These are phyloP conservation scores for Pterocles gutturalis DNA, from an alignment of 2,113 vertebrate species.

Conservation along the genomic window DNA sequence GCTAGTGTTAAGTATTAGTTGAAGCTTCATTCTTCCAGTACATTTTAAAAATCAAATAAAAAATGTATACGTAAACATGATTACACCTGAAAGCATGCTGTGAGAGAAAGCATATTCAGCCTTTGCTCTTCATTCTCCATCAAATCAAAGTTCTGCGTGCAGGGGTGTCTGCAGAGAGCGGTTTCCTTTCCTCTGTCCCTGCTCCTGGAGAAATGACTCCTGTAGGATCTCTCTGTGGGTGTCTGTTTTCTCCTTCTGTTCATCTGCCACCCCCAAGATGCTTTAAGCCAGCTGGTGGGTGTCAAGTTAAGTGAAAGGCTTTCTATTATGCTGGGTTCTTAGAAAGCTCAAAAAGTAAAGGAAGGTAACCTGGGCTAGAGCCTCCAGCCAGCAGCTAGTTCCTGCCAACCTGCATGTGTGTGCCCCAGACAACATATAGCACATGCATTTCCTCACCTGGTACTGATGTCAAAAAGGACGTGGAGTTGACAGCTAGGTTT, in stretches of 20 bases:
- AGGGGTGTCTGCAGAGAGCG: not conserved
- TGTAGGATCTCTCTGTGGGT: not conserved
- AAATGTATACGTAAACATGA: not conserved
- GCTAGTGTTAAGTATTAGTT: not conserved
- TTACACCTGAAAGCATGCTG: not conserved
- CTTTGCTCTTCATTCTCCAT: not conserved
- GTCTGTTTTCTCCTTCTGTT: not conserved
- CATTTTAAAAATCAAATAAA: not conserved
- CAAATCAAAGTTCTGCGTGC: not conserved
- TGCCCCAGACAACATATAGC: not conserved
- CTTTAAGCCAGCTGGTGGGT: not conserved
- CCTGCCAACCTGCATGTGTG: fast-evolving
- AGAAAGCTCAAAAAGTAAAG: not conserved
- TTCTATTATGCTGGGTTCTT: not conserved
- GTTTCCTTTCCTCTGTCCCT: not conserved
- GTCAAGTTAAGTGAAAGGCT: not conserved
- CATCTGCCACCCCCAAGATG: not conserved
- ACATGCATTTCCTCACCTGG: not conserved
- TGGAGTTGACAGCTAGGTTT: not conserved
- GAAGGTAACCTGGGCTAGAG: not conserved
- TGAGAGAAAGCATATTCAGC: not conserved
- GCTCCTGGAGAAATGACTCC: not conserved
- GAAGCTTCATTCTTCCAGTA: not conserved
- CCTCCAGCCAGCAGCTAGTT: not conserved
- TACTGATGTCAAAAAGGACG: not conserved